Percentiles rank a stretch among this genome's conserved stretches.
Evolutionary conservation across 1,140 invertebrate genomes (phyloP).

Genomic region (Epicauta chinensis): DNA sequence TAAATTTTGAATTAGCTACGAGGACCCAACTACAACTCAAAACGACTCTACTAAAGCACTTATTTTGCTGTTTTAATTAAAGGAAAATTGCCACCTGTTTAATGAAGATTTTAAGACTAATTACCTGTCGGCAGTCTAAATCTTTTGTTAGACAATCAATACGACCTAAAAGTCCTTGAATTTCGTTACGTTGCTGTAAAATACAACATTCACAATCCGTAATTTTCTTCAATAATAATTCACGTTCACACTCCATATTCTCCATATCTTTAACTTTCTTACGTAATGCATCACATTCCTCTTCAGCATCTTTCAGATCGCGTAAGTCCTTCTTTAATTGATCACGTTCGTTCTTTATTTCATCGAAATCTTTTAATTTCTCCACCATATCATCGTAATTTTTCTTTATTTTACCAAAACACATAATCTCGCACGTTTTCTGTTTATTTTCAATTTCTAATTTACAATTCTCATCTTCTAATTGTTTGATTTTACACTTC

Average conservation of each 20-base stretch:
- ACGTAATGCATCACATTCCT: constrained; percentile 29
- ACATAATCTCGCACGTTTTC: constrained; percentile 28
- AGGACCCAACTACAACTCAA: too few relatives aligned
- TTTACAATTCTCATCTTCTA: background rate
- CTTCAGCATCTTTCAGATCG: constrained; percentile 27
- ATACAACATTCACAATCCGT: constrained; percentile 30
- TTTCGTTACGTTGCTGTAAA: constrained; percentile 40
- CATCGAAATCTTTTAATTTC: constrained; percentile 31
- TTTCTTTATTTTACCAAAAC: constrained; percentile 27
- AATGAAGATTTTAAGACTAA: constrained; percentile 1
- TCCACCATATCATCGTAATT: constrained; percentile 32
- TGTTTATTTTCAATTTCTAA: constrained; percentile 21
- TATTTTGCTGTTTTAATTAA: too few relatives aligned
- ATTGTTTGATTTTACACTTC: constrained; percentile 13
- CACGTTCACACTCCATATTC: constrained; percentile 27
- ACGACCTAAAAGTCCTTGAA: constrained; percentile 33
- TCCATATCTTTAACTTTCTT: constrained; percentile 26
- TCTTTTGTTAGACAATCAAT: constrained; percentile 35
- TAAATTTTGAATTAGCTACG: too few relatives aligned
- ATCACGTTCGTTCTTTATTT: too few relatives aligned
- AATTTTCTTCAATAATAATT: constrained; percentile 21
- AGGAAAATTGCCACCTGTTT: constrained; percentile 25
- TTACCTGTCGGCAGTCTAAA: constrained; percentile 36
- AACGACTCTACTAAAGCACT: too few relatives aligned
- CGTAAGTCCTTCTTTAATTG: too few relatives aligned